Base-by-base conservation (phyloP, 1,140 invertebrate species). In the Galleria mellonella region DNA sequence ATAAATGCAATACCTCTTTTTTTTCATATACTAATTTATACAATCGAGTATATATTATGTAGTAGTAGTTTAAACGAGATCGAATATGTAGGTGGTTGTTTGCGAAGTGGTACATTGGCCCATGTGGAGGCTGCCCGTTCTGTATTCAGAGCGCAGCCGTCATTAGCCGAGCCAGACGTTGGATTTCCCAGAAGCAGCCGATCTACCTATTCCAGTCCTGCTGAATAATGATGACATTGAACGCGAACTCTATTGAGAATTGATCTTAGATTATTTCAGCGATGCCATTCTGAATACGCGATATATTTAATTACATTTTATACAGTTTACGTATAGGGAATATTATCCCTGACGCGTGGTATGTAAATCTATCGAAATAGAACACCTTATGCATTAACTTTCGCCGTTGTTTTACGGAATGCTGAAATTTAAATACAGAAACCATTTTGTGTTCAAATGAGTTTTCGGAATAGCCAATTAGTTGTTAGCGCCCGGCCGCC, bases 401-500 rank as follows among this genome's bases (percentile, higher is more conserved):
- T 72, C 66, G 61, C 58, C 65, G 66, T 78, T 79, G 71, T 83
- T 79, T 78, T 76, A 85, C 63, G 55, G 69, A 83, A 85, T 76
- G 66, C 64, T 72, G 62, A 79, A 85, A 85, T 85, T 85, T 85
- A 85, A 85, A 85, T 85, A 85, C 77, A 71, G 66, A 85, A 85
- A 73, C 82, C 82, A 83, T 85, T 85, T 82, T 83, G 75, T 76
- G 78, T 85, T 82, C 75, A 82, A 85, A 85, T 83, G 82, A 85
- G 82, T 85, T 85, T 85, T 81, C 66, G 69, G 77, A 85, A 83
- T 85, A 76, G 82, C 67, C 82, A 82, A 85, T 85, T 83, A 85
- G 78, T 85, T 85, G 82, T 85, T 85, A 85, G 82, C 78, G 77
- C 71, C 72, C 68, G 67, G 68, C 75, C 72, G 70, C 74, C 76